A percentile compares a stretch with the other conserved stretches of the same genome.
Conservation (phyloP, 1,140 invertebrate species). For the Carcinoscorpius rotundicauda region DNA sequence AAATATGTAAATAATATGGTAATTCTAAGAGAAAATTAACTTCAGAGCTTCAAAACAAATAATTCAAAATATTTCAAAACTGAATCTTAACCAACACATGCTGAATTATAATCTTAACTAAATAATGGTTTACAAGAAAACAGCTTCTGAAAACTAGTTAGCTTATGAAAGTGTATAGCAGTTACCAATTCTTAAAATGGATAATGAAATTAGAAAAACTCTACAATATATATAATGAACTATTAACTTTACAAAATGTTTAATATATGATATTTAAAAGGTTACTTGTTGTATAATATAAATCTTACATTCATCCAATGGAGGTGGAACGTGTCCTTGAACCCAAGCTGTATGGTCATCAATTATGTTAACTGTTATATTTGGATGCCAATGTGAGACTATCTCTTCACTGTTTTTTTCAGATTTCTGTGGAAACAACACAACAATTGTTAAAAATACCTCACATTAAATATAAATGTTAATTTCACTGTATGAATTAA, state of each 20-base stretch:
- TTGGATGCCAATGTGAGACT: slow-evolving; percentile 98
- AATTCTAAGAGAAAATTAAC: too few relatives aligned
- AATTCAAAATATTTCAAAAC: too few relatives aligned
- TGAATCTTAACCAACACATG: too few relatives aligned
- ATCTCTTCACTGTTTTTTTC: slow-evolving; percentile 50
- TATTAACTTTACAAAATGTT: too few relatives aligned
- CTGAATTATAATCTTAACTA: neutral
- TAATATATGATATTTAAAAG: too few relatives aligned
- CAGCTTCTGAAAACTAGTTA: neutral
- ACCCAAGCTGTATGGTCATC: slow-evolving; percentile 92
- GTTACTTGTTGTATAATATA: slow-evolving; percentile 14
- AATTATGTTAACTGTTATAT: slow-evolving; percentile 89
- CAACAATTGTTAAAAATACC: too few relatives aligned
- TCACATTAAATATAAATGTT: too few relatives aligned
- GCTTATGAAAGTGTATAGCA: neutral
- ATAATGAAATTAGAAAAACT: neutral
- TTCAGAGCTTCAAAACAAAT: too few relatives aligned
- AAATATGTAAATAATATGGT: too few relatives aligned
- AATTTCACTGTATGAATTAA: too few relatives aligned
- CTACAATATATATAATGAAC: neutral
- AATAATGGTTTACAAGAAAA: neutral
- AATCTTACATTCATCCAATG: slow-evolving; percentile 71
- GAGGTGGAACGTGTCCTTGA: slow-evolving; percentile 63
- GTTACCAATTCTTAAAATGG: neutral
- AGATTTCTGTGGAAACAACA: neutral